Evolutionary conservation across 1,140 invertebrate species (phyloP).

Genomic region (Dendrolimus kikuchii): DNA sequence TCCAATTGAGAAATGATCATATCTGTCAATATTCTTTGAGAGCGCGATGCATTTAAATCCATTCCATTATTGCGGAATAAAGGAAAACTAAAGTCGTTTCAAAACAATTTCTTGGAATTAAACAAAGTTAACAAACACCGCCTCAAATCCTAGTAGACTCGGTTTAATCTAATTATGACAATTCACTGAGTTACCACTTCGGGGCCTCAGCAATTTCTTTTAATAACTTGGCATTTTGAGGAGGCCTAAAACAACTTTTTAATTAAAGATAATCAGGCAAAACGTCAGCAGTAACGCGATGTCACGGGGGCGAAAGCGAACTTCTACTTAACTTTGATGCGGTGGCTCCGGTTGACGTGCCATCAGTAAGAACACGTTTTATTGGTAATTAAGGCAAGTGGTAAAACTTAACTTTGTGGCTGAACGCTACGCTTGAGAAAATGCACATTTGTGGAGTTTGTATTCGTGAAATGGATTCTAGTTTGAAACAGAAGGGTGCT

Average conservation of each 20-base stretch:
- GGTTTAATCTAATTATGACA: conserved; percentile 56
- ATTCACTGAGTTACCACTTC: conserved; percentile 52
- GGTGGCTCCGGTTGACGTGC: conserved; percentile 36
- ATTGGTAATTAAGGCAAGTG: conserved; percentile 60
- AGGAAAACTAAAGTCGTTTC: conserved; percentile 10
- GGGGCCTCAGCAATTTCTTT: conserved; percentile 48
- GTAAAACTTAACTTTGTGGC: conserved; percentile 54
- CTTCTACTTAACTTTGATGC: conserved; percentile 54
- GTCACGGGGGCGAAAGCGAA: conserved; percentile 33
- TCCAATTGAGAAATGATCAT: conserved; percentile 69
- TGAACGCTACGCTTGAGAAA: conserved; percentile 37
- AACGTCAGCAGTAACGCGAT: conserved; percentile 51
- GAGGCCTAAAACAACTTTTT: conserved; percentile 60
- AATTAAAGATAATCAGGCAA: conserved; percentile 62
- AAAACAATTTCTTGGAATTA: conserved; percentile 6
- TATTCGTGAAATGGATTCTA: conserved; percentile 57
- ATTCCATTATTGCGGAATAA: conserved; percentile 29
- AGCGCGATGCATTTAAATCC: conserved; percentile 53
- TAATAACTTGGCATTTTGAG: conserved; percentile 52
- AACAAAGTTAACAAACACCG: conserved; percentile 14
- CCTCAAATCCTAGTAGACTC: conserved; percentile 36
- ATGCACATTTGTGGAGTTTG: conserved; percentile 54
- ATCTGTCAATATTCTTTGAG: conserved; percentile 66
- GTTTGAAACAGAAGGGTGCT: conserved; percentile 59
- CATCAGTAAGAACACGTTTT: conserved; percentile 45